A percentile compares a stretch with the other conserved stretches of the same genome.
These are phyloP conservation scores for Volucella zonaria DNA, from an alignment of 2,888 invertebrate species.

Conservation along the genomic window DNA sequence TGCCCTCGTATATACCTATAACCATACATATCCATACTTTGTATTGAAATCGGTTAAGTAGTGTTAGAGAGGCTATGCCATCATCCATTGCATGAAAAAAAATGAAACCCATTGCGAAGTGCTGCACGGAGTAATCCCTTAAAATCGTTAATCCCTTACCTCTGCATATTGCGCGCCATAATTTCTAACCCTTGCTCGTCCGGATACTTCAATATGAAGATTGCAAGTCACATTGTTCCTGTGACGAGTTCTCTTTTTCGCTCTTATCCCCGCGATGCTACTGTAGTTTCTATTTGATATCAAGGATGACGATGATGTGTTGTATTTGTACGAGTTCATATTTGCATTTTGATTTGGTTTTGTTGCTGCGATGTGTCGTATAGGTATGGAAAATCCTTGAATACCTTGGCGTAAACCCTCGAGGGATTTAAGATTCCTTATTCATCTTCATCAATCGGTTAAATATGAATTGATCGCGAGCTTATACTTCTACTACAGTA, in stretches of 20 bases:
- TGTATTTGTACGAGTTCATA: conserved; percentile 9
- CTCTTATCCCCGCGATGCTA: conserved; percentile 55
- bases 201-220: conserved; percentile 39
- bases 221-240: conserved; percentile 28
- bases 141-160: conserved; percentile 75
- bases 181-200: conserved; percentile 55
- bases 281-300: conserved; percentile 50
- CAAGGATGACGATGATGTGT: conserved; percentile 53
- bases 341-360: conserved; percentile 65
- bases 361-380: conserved; percentile 46
- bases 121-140: conserved; percentile 66
- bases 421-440: conserved; percentile 57
- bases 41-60: not conserved
- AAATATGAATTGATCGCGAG: conserved; percentile 69
- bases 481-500: conserved; percentile 10
- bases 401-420: conserved; percentile 68
- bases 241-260: conserved; percentile 53
- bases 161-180: conserved; percentile 68
- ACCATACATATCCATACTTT: no score
- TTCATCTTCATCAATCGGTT: conserved; percentile 70
- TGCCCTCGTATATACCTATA: not conserved
- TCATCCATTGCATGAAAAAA: not conserved
- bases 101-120: conserved; percentile 28
- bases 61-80: not conserved
- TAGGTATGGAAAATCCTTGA: conserved; percentile 52